Base-by-base conservation (phyloP, 64 coral and sea anemone genomes). In the Stichodactyla helianthus region DNA sequence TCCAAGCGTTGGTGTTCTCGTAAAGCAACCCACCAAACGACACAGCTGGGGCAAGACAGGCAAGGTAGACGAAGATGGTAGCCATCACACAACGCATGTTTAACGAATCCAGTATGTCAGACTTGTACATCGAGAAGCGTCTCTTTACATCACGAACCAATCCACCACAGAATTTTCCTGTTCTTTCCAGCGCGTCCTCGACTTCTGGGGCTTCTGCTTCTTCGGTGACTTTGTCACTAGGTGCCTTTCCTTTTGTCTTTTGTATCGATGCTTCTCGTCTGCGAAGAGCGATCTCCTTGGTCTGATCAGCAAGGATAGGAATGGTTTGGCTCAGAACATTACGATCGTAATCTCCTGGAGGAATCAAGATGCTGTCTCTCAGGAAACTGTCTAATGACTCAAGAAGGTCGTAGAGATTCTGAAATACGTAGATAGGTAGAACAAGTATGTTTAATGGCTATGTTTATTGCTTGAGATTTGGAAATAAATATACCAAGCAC, bases 311-410 rank as follows among this genome's bases (percentile, higher is more conserved):
- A 8, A 99, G 79, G 15, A 90, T 90, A 0, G 93, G 97, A 6
- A 99, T 86, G 16, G 97, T 95, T 59, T 99, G 93, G 56, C 56
- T 88, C 2, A 99, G 85, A 2, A 95, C 84, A 35, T 92, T 92
- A 82, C 97, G 88, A 82, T 99, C 97, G 85, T 93, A 99, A 12
- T 99, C 97, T 76, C 97, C 97, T n/a, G 97, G 97, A 9, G 97
- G 97, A 51, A 99, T 99, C 9, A 94, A 82, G 4, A 99, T 53
- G 10, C 90, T 92, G 83, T 92, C 93, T 12, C 71, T 53, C 79
- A 99, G 59, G 52, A 90, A 99, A 14, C 60, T 59, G 50, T 83
- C 82, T 31, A 99, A 55, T 0, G 90, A 54, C 12, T 74, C 65
- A 27, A 95, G 52, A 1, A 99, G 35, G 53, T 93, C 90, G 12